Base-by-base conservation (phyloP, 2,797 vertebrate species). In the Cyclopterus lumpus region DNA sequence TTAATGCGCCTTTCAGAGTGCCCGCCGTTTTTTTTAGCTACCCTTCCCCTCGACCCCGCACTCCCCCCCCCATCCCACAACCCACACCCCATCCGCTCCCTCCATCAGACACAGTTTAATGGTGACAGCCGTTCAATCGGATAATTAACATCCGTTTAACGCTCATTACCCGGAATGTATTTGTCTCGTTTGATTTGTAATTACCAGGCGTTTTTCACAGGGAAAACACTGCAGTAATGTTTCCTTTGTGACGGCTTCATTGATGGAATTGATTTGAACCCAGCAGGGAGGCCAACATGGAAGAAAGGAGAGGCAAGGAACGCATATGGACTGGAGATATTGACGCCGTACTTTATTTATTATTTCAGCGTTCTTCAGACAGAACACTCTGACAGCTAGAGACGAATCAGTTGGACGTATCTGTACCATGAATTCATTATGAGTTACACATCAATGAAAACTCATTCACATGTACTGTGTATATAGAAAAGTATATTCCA, bases 131-230 rank as follows among this genome's bases (percentile, higher is more conserved):
- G 90, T 92, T 95, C 91, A 94, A 92, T 94, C 91, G 93, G 91
- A 94, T 94, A 95, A 95, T 95, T 94, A 95, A 91, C 90, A 90
- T 85, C 89, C 86, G 79, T 93, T 94, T 94, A 95, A 92, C 86
- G 91, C 90, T 94, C 93, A 94, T 95, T 95, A 93, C 88, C 86
- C 75, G 65, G 80, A 86, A 93, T 86, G 90, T 90, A 86, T 94
- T 93, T 93, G 92, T 93, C 93, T 89, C 79, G 73, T 94, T 93
- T 94, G 91, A 93, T 92, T 94, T 89, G 91, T 90, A 91, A 93
- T 93, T 93, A 91, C 88, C 80, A 85, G 85, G 63, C 79, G 77
- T 80, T 90, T 92, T 92, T 88, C 84, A 82, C 84, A 87, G 86
- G 30, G 82, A 89, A 93, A 93, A 91, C 89, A 88, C 82, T 62